phyloP scores from a whole-genome alignment of 1,140 invertebrate genomes.

The Penaeus chinensis region DNA sequence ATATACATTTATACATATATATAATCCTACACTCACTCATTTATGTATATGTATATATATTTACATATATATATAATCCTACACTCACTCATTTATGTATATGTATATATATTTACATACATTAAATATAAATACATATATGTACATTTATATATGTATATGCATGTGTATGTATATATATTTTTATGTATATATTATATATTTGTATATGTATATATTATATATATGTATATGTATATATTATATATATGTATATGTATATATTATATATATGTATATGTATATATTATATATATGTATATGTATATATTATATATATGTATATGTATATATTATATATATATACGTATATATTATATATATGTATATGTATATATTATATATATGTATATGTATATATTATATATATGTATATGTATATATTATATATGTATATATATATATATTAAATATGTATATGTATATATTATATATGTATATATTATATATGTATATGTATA shows the following conservation, averaged over 20 bases:
- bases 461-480: constrained; percentile 29
- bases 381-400: constrained; percentile 21
- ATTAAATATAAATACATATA: background rate
- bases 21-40: too few relatives aligned
- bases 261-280: constrained; percentile 3
- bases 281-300: constrained; percentile 17
- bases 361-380: too few relatives aligned
- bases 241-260: background rate
- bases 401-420: constrained; percentile 25
- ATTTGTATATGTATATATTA: background rate
- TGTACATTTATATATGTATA: constrained; percentile 13
- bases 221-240: constrained; percentile 15
- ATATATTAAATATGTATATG: too few relatives aligned
- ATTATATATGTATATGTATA: constrained; percentile 23
- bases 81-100: too few relatives aligned
- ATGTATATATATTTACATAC: constrained; percentile 15
- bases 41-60: constrained; percentile 20
- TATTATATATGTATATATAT: constrained; percentile 24
- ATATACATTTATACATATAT: constrained; percentile 9
- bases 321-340: constrained; percentile 11
- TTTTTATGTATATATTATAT: background rate
- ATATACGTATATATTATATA: too few relatives aligned
- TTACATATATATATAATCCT: background rate
- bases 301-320: constrained; percentile 18
- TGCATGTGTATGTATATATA: background rate